phyloP scores from a whole-genome alignment of 2,888 invertebrate species.

The Sarcophaga carnaria region DNA sequence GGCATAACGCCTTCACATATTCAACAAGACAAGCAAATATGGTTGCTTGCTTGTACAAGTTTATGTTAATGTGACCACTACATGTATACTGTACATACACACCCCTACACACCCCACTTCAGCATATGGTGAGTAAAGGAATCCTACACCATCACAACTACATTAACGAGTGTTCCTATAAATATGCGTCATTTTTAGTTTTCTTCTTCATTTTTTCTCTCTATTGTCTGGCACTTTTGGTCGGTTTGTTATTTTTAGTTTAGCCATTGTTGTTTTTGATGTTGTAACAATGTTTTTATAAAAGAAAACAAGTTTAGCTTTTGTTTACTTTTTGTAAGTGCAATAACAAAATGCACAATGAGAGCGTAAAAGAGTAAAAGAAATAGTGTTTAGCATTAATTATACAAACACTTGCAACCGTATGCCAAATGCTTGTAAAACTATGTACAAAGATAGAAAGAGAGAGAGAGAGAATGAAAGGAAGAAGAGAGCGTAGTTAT shows the following conservation, averaged over 20 bases:
- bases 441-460: not conserved
- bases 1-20: no score
- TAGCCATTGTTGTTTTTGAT: not conserved
- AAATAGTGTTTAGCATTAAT: conserved; percentile 1
- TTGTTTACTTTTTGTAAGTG: not conserved
- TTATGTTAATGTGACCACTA: conserved; percentile 10
- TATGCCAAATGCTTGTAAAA: not conserved
- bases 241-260: not conserved
- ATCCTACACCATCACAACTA: no score
- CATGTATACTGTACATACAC: not conserved
- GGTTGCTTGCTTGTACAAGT: not conserved
- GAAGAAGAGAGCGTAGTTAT: not conserved
- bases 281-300: conserved; percentile 3
- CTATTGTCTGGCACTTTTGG: not conserved
- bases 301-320: conserved; percentile 15
- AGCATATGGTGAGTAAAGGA: not conserved
- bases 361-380: not conserved
- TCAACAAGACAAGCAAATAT: not conserved
- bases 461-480: not conserved
- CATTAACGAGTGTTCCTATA: not conserved
- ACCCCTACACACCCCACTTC: not conserved
- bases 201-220: not conserved
- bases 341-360: conserved; percentile 5
- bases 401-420: not conserved
- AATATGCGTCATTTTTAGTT: not conserved